Conservation (phyloP, 37 sponge, comb jelly and placozoan genomes). For the Crambe crambe region DNA sequence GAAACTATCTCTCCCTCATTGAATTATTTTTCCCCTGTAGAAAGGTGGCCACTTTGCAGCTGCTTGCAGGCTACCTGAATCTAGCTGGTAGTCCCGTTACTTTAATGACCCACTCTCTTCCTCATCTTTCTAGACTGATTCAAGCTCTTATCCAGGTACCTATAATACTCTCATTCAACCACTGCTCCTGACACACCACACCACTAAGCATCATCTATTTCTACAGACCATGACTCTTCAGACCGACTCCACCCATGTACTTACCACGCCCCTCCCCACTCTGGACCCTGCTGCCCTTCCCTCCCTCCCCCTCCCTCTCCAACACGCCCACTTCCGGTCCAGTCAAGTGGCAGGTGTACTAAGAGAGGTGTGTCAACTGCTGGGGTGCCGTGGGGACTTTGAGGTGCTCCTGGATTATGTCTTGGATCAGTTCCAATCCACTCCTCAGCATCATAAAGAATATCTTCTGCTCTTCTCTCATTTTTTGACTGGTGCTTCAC, state of each 20-base stretch:
- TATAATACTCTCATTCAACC: background rate
- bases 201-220: background rate
- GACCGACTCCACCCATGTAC: background rate
- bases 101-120: slow-evolving; percentile 42
- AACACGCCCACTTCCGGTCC: slow-evolving; percentile 31
- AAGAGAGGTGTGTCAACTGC: slow-evolving; percentile 38
- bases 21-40: background rate
- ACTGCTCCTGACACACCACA: background rate
- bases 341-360: slow-evolving; percentile 11
- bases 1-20: background rate
- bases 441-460: slow-evolving; percentile 17
- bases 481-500: slow-evolving; percentile 39
- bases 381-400: slow-evolving; percentile 50
- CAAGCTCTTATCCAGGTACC: slow-evolving; percentile 55
- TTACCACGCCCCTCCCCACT: slow-evolving; percentile 17
- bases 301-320: slow-evolving; percentile 12
- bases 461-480: slow-evolving; percentile 29
- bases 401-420: slow-evolving; percentile 40
- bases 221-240: slow-evolving; percentile 54
- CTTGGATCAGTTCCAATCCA: slow-evolving; percentile 30
- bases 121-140: slow-evolving; percentile 59
- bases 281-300: background rate
- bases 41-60: slow-evolving; percentile 56
- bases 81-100: slow-evolving; percentile 47
- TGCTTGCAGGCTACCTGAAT: slow-evolving; percentile 64